Conservation (phyloP, 2,797 vertebrate species). For the Xenops minutus region DNA sequence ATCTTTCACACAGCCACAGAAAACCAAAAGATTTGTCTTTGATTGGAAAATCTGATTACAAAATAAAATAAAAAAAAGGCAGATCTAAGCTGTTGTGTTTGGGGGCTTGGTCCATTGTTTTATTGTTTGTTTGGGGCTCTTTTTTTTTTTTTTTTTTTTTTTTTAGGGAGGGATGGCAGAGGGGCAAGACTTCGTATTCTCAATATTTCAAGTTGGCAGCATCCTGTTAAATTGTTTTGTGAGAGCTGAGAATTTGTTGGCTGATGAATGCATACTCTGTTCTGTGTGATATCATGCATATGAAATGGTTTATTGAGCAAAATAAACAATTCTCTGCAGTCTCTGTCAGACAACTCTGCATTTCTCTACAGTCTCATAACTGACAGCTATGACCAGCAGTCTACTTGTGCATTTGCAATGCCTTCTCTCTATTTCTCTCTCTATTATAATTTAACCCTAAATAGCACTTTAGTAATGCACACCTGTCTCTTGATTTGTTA, state of each 20-base stretch:
- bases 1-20: background rate
- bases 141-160: accelerated
- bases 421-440: background rate
- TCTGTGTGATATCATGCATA: slow-evolving; percentile 38
- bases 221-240: slow-evolving; percentile 22
- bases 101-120: background rate
- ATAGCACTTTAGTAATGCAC: background rate
- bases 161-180: background rate
- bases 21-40: background rate
- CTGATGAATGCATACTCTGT: slow-evolving; percentile 32
- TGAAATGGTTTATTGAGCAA: slow-evolving; percentile 56
- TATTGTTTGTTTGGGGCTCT: background rate
- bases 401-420: background rate
- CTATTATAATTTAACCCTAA: background rate
- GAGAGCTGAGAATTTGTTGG: background rate
- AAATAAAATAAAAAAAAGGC: background rate
- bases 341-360: background rate
- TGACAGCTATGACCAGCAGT: background rate
- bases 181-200: background rate
- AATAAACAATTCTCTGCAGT: slow-evolving; percentile 44
- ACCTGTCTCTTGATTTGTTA: background rate
- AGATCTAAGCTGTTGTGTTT: background rate
- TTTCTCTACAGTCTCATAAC: slow-evolving; percentile 1
- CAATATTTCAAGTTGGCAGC: slow-evolving; percentile 26
- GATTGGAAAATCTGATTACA: background rate